Conservation (phyloP, 2,113 vertebrate genomes). For the Pitta sordida region DNA sequence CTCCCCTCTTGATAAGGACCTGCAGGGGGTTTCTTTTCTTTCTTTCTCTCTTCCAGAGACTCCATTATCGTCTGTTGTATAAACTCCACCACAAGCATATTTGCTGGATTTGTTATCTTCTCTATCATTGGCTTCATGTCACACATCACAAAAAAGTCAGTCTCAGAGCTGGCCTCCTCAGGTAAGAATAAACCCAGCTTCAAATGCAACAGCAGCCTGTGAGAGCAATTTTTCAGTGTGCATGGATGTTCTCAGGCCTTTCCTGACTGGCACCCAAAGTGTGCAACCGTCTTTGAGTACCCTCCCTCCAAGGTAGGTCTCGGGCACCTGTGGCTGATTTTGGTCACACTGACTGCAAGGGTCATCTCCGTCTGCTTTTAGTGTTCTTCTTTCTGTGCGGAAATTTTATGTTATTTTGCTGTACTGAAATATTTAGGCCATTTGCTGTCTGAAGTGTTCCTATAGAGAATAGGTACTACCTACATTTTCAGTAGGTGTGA, state of each 20-base stretch:
- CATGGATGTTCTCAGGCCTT: neutral
- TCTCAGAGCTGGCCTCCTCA: slow-evolving; percentile 86
- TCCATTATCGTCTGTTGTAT: slow-evolving; percentile 88
- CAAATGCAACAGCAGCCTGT: neutral
- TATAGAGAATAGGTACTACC: neutral
- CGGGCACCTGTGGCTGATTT: neutral
- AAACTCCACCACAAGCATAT: slow-evolving; percentile 89
- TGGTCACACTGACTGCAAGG: neutral
- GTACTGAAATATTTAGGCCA: neutral
- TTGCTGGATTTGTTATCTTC: slow-evolving; percentile 90
- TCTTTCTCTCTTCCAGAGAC: slow-evolving; percentile 72
- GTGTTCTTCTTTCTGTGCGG: neutral
- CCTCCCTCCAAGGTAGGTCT: neutral
- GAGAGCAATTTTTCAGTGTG: neutral
- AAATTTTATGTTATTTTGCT: neutral
- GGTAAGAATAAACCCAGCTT: slow-evolving; percentile 62
- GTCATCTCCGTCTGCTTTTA: neutral
- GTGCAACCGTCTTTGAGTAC: neutral
- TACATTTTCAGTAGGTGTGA: neutral
- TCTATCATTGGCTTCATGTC: slow-evolving; percentile 94
- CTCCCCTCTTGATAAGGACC: neutral
- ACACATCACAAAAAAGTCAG: slow-evolving; percentile 84
- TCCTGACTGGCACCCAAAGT: fast-evolving
- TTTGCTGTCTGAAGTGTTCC: neutral
- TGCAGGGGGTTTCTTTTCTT: neutral